Evolutionary conservation across 1,140 invertebrate genomes (phyloP).

Genomic region (Drosophila neocordata): DNA sequence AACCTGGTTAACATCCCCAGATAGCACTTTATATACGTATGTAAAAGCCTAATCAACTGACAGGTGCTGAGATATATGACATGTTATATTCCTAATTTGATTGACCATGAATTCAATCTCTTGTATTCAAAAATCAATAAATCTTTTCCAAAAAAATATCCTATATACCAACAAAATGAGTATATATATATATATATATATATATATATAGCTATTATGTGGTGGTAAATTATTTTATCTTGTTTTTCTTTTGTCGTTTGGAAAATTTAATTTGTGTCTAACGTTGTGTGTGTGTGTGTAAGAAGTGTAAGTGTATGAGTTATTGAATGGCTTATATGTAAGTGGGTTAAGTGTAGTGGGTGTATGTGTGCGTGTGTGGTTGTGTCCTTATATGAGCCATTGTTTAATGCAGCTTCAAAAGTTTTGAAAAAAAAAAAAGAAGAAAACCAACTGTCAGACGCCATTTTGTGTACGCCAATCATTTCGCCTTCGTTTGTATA

Average conservation of each 20-base stretch:
- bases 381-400: constrained; percentile 20
- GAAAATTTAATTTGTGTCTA: constrained; percentile 69
- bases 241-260: constrained; percentile 57
- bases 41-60: too few species aligned
- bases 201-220: constrained; percentile 26
- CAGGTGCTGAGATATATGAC: neutral
- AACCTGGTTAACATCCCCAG: neutral
- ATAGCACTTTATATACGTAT: too few species aligned
- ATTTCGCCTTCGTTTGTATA: neutral
- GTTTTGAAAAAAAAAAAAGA: constrained; percentile 20
- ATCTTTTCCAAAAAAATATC: constrained; percentile 51
- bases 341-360: constrained; percentile 44
- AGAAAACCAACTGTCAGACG: constrained; percentile 35
- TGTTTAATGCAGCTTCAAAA: constrained; percentile 57
- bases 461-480: constrained; percentile 34
- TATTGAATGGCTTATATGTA: constrained; percentile 24
- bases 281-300: constrained; percentile 26
- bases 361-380: constrained; percentile 6
- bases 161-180: neutral
- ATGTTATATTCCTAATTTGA: constrained; percentile 5
- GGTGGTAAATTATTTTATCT: constrained; percentile 62
- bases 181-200: constrained; percentile 16
- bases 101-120: neutral
- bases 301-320: constrained; percentile 15
- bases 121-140: constrained; percentile 63